Percentiles rank a stretch among this genome's conserved stretches.
Evolutionary conservation across 2,888 invertebrate species (phyloP).

Genomic region (Aspidapion aeneum): DNA sequence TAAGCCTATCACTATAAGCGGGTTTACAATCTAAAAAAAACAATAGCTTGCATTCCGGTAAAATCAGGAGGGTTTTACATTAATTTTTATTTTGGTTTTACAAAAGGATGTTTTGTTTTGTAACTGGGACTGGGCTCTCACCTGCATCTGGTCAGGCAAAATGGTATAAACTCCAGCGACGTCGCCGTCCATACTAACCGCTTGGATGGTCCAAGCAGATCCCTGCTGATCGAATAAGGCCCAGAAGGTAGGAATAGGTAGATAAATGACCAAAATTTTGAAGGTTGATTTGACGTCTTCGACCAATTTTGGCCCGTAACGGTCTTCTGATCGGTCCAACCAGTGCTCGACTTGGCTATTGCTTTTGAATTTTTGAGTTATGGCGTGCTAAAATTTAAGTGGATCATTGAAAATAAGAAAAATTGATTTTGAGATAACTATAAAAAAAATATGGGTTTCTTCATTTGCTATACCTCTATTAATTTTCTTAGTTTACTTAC

Average conservation of each 20-base stretch:
- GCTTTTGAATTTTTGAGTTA: constrained; percentile 51
- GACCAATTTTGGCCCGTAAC: constrained; percentile 68
- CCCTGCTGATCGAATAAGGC: constrained; percentile 96
- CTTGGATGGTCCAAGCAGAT: constrained; percentile 91
- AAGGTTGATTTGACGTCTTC: constrained; percentile 75
- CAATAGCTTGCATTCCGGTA: not conserved
- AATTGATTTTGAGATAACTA: too few relatives aligned
- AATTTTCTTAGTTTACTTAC: constrained; percentile 53
- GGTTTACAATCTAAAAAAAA: constrained; percentile 75
- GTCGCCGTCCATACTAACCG: constrained; percentile 80
- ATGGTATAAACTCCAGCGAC: constrained; percentile 66
- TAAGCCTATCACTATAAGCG: constrained; percentile 75
- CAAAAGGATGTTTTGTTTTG: too few relatives aligned
- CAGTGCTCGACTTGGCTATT: constrained; percentile 62
- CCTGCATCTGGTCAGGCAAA: constrained; percentile 95
- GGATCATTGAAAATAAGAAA: not conserved
- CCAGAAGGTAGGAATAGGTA: constrained; percentile 97
- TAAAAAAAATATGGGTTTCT: too few relatives aligned
- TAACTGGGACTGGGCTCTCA: too few relatives aligned
- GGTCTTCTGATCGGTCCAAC: constrained; percentile 85
- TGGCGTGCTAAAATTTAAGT: constrained; percentile 42
- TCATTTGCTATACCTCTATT: too few relatives aligned
- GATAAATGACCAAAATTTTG: constrained; percentile 73
- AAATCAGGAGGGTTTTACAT: too few relatives aligned
- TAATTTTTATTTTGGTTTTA: too few relatives aligned